Evolutionary conservation across 1,140 invertebrate genomes (phyloP), one percentile per base, ranked within the genome.

Genomic region (Drosophila baimaii): DNA sequence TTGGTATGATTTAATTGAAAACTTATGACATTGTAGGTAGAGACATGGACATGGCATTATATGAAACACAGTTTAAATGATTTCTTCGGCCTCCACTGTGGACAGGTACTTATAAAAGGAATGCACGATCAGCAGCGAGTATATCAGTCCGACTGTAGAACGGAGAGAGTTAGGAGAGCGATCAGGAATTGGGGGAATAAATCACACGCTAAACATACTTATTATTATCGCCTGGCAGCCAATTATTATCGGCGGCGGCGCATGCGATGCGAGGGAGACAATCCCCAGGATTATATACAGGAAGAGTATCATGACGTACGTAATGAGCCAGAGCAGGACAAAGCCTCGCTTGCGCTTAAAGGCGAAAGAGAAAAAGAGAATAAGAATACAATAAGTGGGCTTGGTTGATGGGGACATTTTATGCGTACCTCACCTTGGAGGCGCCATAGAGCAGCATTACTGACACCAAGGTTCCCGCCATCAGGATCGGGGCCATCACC

Each of bases 251-350:
- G 51, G 25, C 1, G 29, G 1, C 0, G 58, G 54, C 0, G 23
- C 13, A 2, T 15, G 4, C 0, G 0, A 5, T 0, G 27, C 5
- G 5, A 63, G 1, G 19, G 71, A 58, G 2, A 57, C 0, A 15
- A 77, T 46, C 9, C 31, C 19, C 44, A 83, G 17, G 2, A 56
- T 0, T 1, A 79, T 1, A 15, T 69, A 84, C 4, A 56, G 0
- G 3, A 54, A 0, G 8, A 76, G 35, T 27, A 63, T 79, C 0
- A 59, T 5, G 2, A 70, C 0, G 21, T 72, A 76, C 0, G 23
- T 8, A 15, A 83, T 31, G 0, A 79, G 0, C 81, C 81, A 83
- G 8, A 65, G 12, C 10, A 83, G 9, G 25, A 76, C 27, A 8
- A 54, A 44, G 0, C 65, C 58, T 10, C 66, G 61, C 10, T 65